Conservation (phyloP, 2,888 invertebrate genomes). For the Hypomecis punctinalis region DNA sequence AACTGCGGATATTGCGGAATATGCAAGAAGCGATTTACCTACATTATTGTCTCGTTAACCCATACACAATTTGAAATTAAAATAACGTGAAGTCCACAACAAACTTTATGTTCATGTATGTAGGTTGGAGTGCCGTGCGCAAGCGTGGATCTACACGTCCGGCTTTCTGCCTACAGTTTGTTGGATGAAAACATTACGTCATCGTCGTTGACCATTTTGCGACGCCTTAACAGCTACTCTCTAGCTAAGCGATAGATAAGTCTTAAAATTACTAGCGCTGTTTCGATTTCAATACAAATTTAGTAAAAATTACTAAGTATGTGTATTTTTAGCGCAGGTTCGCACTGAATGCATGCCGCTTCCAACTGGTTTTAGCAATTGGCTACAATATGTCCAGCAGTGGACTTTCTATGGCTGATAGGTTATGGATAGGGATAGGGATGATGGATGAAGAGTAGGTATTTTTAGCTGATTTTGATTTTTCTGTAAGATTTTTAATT, state of each 20-base stretch:
- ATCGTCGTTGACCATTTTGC: slow-evolving; percentile 58
- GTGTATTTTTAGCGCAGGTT: too few relatives aligned
- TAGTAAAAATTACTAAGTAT: too few relatives aligned
- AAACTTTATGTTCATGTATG: slow-evolving; percentile 76
- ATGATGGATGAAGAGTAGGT: too few relatives aligned
- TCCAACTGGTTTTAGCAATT: too few relatives aligned
- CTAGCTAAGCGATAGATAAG: slow-evolving; percentile 43
- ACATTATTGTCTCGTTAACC: slow-evolving; percentile 42
- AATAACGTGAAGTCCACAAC: slow-evolving; percentile 64
- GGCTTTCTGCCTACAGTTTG: slow-evolving; percentile 73
- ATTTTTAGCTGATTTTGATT: too few relatives aligned
- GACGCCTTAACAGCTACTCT: slow-evolving; percentile 44
- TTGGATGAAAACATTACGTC: slow-evolving; percentile 76
- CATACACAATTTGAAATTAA: slow-evolving; percentile 60
- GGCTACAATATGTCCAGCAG: too few relatives aligned
- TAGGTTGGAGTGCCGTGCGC: slow-evolving; percentile 82
- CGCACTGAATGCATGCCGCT: too few relatives aligned
- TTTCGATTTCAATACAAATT: too few relatives aligned
- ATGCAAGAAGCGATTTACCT: slow-evolving; percentile 29
- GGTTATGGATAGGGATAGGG: too few relatives aligned
- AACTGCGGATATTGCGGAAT: slow-evolving; percentile 27
- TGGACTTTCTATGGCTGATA: too few relatives aligned
- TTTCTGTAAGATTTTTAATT: too few relatives aligned
- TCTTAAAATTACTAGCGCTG: slow-evolving; percentile 30
- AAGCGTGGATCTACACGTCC: slow-evolving; percentile 72